These are phyloP conservation scores for Mactromeris polynyma DNA, from an alignment of 2,888 invertebrate genomes.

Conservation along the genomic window DNA sequence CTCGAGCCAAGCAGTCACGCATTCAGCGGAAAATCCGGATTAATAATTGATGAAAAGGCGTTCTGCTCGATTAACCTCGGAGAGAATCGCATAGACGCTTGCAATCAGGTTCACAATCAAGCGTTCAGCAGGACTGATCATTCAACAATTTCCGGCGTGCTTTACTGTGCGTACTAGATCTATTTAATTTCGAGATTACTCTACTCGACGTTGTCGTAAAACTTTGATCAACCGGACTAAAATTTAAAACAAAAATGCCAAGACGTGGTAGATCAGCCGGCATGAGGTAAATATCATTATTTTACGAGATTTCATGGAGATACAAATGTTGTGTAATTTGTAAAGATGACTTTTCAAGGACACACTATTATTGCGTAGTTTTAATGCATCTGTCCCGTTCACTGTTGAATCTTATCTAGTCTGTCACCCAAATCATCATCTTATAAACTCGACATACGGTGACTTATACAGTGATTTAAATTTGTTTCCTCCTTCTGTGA, in stretches of 20 bases:
- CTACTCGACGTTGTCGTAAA: background rate
- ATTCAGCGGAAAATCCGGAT: slow-evolving; percentile 31
- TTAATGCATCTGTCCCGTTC: no score
- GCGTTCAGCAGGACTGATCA: background rate
- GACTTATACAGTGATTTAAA: background rate
- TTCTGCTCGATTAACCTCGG: slow-evolving; percentile 16
- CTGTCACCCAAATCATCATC: no score
- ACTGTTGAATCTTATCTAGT: no score
- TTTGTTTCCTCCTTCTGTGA: background rate
- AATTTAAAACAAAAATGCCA: slow-evolving; percentile 28
- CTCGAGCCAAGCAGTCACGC: background rate
- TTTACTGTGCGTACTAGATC: background rate
- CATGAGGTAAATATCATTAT: background rate
- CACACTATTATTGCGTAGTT: background rate
- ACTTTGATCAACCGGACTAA: background rate
- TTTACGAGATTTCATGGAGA: background rate
- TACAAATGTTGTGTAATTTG: background rate
- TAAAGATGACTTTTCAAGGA: slow-evolving; percentile 20
- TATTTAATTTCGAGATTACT: no score
- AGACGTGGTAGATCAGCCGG: slow-evolving; percentile 43
- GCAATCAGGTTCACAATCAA: background rate
- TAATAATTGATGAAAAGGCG: slow-evolving; percentile 19
- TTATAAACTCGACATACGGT: no score
- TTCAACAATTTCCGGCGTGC: background rate
- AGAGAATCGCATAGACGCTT: slow-evolving; percentile 19